These are phyloP conservation scores for Acrocyrtus sp. DNA, from an alignment of 2,888 invertebrate genomes.

Conservation along the genomic window DNA sequence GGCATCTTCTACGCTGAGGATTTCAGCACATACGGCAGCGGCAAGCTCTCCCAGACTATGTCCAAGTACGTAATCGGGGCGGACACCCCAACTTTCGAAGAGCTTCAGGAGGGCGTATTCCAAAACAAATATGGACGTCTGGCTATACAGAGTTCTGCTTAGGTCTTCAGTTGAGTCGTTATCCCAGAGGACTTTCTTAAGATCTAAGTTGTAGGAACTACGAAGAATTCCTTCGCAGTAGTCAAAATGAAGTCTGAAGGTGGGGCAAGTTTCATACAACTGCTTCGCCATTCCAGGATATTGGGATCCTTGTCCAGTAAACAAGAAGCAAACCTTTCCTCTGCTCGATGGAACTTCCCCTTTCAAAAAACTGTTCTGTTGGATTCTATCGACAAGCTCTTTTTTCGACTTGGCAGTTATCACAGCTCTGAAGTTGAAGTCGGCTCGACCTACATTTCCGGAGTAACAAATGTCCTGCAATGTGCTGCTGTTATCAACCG, in stretches of 20 bases:
- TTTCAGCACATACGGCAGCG: constrained; percentile 31
- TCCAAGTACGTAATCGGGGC: constrained; percentile 26
- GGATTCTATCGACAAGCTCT: not conserved
- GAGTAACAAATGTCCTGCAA: constrained; percentile 40
- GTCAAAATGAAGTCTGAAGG: constrained; percentile 32
- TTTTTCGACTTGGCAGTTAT: constrained; percentile 29
- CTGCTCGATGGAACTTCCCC: not conserved
- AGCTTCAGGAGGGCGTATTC: no score
- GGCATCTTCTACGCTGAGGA: constrained; percentile 14
- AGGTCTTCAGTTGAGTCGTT: not conserved
- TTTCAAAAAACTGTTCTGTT: not conserved
- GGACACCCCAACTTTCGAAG: constrained; percentile 22
- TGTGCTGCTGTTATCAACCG: not conserved
- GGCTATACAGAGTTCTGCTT: constrained; percentile 36
- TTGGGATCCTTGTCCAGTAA: constrained; percentile 24
- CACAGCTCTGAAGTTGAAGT: constrained; percentile 39
- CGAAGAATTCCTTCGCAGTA: constrained; percentile 17
- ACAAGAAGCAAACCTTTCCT: constrained; percentile 26
- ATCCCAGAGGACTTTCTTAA: constrained; percentile 29
- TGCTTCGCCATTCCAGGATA: constrained; percentile 37
- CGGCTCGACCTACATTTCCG: constrained; percentile 43
- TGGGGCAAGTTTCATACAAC: constrained; percentile 15
- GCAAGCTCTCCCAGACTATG: no score
- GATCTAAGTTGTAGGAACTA: not conserved
- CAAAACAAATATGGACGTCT: constrained; percentile 40